phyloP scores from a whole-genome alignment of 2,797 vertebrate genomes.

The Enteromius trimaculatus region DNA sequence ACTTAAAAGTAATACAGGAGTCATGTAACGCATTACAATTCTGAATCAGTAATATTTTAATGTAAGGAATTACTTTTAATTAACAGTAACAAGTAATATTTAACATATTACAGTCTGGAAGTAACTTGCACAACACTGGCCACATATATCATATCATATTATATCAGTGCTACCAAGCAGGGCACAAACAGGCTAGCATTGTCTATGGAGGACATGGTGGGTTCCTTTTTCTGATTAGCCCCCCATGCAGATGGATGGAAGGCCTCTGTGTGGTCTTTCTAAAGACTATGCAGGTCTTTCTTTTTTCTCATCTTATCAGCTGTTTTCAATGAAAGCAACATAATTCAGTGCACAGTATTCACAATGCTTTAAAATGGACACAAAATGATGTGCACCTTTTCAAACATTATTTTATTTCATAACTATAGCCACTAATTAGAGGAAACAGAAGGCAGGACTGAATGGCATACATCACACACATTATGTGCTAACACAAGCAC shows the following conservation, averaged over 20 bases:
- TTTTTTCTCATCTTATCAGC: background rate
- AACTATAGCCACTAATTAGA: background rate
- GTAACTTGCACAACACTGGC: background rate
- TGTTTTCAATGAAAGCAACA: conserved; percentile 1
- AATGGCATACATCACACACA: background rate
- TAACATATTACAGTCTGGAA: background rate
- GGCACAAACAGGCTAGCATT: background rate
- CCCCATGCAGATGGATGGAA: background rate
- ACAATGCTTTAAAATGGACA: background rate
- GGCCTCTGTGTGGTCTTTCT: conserved; percentile 26
- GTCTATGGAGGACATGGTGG: background rate
- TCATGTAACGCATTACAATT: too few species aligned
- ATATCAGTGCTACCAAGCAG: background rate
- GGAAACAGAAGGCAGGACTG: background rate
- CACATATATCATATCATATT: background rate
- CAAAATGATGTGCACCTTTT: background rate
- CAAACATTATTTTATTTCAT: background rate
- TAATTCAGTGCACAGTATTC: background rate
- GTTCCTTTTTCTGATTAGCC: conserved; percentile 35
- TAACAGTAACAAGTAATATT: background rate
- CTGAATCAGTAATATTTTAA: too few species aligned
- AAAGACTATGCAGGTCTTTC: too few species aligned
- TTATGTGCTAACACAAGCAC: background rate
- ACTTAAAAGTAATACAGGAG: too few species aligned
- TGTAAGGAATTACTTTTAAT: background rate